These are phyloP conservation scores for Bos javanicus DNA, from an alignment of 2,113 vertebrate species.

Conservation along the genomic window DNA sequence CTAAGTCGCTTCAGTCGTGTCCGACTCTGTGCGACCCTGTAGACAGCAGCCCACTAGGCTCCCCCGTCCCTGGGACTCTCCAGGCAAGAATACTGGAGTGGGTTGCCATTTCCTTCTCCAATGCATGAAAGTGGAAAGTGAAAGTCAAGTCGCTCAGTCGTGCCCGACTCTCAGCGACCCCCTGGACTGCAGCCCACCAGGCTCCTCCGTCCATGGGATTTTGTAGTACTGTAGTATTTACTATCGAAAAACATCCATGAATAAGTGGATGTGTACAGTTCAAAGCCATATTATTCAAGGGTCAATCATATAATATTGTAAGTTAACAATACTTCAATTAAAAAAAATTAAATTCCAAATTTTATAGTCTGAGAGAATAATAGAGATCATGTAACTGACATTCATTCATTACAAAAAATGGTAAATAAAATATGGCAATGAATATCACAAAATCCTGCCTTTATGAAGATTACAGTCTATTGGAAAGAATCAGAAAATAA, in stretches of 20 bases:
- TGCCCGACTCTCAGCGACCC: no score
- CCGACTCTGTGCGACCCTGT: no score
- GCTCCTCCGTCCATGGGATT: no score
- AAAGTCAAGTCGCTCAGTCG: no score
- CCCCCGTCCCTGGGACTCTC: no score
- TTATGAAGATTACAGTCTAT: not conserved
- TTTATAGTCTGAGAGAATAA: not conserved
- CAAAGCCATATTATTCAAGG: not conserved
- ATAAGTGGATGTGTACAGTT: not conserved
- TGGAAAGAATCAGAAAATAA: not conserved
- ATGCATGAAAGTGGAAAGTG: no score
- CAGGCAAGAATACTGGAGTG: no score
- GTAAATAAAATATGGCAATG: not conserved
- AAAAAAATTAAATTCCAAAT: not conserved
- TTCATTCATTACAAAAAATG: not conserved
- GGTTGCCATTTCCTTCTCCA: no score
- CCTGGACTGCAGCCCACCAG: no score
- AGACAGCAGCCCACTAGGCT: no score
- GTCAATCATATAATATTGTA: not conserved
- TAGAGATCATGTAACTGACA: not conserved
- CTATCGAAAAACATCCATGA: not conserved
- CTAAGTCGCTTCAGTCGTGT: no score
- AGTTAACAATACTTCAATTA: not conserved
- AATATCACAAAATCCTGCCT: not conserved
- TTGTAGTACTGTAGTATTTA: not conserved